Conservation (phyloP, 2,888 invertebrate genomes). For the Agrochola macilenta region DNA sequence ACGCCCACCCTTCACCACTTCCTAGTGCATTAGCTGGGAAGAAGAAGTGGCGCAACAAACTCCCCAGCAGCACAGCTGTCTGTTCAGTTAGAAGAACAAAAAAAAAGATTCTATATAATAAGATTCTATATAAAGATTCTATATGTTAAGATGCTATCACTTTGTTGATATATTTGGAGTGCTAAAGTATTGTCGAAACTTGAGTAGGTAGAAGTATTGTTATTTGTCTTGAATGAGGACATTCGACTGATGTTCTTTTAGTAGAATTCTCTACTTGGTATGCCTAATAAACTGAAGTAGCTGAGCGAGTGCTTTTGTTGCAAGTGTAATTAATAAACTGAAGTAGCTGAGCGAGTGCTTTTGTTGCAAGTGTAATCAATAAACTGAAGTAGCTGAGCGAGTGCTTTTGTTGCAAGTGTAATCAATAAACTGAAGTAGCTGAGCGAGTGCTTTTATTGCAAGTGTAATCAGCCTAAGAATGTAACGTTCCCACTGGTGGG, state of each 20-base stretch:
- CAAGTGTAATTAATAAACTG: neutral
- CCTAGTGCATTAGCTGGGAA: too few species aligned
- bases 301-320: neutral
- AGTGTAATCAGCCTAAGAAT: neutral
- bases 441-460: neutral
- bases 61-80: too few species aligned
- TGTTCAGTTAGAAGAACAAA: too few species aligned
- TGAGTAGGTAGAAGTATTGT: neutral
- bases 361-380: too few species aligned
- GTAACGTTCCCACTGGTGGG: neutral
- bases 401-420: too few species aligned
- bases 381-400: neutral
- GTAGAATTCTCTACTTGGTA: neutral
- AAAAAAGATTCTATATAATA: too few species aligned
- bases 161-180: too few species aligned
- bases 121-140: too few species aligned
- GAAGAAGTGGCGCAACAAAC: too few species aligned
- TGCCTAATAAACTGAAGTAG: neutral
- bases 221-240: neutral
- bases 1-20: too few species aligned
- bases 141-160: too few species aligned
- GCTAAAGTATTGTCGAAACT: neutral
- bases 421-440: too few species aligned
- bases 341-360: neutral
- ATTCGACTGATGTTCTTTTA: neutral